These are phyloP conservation scores for Enteromius afrohamiltoni DNA, from an alignment of 2,797 vertebrate genomes.

Conservation along the genomic window DNA sequence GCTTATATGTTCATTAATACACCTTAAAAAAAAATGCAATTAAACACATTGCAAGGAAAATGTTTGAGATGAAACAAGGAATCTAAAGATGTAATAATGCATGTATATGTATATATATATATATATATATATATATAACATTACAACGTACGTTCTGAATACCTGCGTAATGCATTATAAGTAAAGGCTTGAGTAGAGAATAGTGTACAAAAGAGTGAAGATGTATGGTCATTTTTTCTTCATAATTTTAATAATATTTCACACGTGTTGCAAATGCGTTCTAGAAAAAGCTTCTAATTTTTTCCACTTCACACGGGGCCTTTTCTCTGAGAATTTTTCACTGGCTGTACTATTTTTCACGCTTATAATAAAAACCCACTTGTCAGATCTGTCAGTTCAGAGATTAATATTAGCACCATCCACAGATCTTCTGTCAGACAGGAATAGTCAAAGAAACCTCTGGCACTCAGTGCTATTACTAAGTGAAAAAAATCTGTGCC, in stretches of 20 bases:
- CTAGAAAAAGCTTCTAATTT: background rate
- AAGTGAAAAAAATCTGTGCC: background rate
- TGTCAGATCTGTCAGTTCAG: slow-evolving; percentile 31
- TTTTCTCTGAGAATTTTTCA: background rate
- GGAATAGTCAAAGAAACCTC: background rate
- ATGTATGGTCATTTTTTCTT: background rate
- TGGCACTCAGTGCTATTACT: background rate
- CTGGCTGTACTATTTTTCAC: background rate
- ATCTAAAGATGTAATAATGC: background rate
- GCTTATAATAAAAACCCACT: background rate
- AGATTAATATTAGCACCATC: slow-evolving; percentile 32
- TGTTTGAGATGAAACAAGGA: background rate
- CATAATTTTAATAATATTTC: background rate
- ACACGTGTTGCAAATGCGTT: background rate
- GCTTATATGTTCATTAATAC: background rate
- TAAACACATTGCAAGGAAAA: background rate
- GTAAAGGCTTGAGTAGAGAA: background rate
- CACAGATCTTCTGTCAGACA: slow-evolving; percentile 1
- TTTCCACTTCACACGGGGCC: no score
- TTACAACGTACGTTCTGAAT: background rate
- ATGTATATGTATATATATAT: background rate
- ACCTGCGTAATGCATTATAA: background rate
- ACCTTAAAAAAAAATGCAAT: background rate
- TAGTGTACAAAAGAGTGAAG: background rate
- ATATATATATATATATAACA: no score